Conservation (phyloP, 2,797 vertebrate genomes). For the Lacerta viridis region DNA sequence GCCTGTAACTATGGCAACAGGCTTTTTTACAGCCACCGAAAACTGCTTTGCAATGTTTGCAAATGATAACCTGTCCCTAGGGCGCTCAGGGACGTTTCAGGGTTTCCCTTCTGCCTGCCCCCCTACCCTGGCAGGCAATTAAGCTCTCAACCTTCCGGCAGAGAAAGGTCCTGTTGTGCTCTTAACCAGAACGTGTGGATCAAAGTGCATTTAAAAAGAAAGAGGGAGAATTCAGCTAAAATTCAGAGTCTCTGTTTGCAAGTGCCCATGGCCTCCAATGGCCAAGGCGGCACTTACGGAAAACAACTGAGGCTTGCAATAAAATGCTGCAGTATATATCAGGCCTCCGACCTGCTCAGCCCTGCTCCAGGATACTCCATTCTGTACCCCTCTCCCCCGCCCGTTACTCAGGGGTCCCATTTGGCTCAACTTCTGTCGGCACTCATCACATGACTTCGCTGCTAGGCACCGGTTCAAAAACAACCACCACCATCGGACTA, state of each 20-base stretch:
- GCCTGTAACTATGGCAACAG: not conserved
- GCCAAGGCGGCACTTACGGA: not conserved
- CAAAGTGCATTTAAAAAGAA: not conserved
- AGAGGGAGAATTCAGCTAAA: not conserved
- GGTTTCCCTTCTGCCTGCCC: not conserved
- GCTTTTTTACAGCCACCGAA: not conserved
- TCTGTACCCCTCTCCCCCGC: not conserved
- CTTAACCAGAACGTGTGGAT: not conserved
- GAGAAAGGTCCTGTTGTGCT: not conserved
- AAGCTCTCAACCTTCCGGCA: not conserved
- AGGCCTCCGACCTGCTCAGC: not conserved
- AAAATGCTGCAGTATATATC: not conserved
- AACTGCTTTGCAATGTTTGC: constrained; percentile 28
- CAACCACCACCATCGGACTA: too few species aligned
- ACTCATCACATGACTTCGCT: not conserved
- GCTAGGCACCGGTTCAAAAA: not conserved
- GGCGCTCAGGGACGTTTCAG: constrained; percentile 11
- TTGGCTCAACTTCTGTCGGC: not conserved
- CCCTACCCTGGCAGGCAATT: not conserved
- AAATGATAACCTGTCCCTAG: constrained; percentile 34
- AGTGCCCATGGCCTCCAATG: not conserved
- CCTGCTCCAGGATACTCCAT: not conserved
- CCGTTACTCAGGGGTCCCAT: not conserved
- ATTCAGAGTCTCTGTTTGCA: not conserved
- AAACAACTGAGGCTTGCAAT: not conserved